A percentile compares a stretch with the other conserved stretches of the same genome.
Evolutionary conservation across 2,113 vertebrate genomes (phyloP).

Genomic region (Daboia siamensis): DNA sequence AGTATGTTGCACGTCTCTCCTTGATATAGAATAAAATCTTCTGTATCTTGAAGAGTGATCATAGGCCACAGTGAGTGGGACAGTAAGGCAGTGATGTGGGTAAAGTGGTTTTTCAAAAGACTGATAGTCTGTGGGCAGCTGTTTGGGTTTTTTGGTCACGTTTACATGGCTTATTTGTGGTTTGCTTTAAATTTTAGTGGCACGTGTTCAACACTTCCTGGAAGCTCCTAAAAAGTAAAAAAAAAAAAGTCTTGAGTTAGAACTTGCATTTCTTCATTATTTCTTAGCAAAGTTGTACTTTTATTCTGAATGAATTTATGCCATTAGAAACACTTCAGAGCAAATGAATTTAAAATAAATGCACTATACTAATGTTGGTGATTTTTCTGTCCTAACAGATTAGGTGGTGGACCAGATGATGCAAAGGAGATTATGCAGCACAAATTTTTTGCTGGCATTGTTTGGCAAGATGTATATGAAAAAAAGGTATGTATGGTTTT

Average conservation of each 20-base stretch:
- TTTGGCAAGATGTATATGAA: conserved; percentile 95
- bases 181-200: neutral
- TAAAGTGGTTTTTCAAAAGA: neutral
- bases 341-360: neutral
- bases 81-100: neutral
- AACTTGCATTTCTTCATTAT: neutral
- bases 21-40: neutral
- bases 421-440: conserved; percentile 99
- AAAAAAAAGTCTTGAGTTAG: neutral
- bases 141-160: neutral
- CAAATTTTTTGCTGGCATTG: conserved; percentile 90
- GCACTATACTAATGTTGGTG: conserved; percentile 22
- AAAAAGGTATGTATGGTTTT: conserved; percentile 80
- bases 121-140: neutral
- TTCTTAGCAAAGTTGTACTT: neutral
- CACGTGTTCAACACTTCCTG: neutral
- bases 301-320: neutral
- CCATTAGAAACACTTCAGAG: neutral
- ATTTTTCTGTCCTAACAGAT: conserved; percentile 70
- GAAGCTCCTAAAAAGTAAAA: neutral
- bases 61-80: neutral
- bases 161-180: neutral
- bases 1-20: too few species aligned
- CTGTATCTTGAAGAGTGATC: neutral
- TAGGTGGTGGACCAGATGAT: conserved; percentile 90